A percentile compares a stretch with the other conserved stretches of the same genome.
Evolutionary conservation across 2,113 vertebrate species (phyloP).

Genomic region (Bos indicus): DNA sequence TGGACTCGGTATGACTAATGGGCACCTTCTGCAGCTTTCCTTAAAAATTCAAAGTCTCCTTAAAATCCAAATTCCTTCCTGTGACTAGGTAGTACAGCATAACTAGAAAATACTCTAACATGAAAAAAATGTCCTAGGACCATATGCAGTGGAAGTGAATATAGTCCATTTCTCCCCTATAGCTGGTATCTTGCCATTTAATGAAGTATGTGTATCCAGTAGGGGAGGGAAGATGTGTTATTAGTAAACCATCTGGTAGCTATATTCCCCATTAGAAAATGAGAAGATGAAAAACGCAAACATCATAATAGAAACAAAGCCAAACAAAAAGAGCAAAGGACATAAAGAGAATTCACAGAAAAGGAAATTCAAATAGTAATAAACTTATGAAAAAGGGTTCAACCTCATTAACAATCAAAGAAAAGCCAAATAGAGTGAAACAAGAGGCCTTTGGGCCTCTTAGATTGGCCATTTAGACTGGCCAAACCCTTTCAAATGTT

Average conservation of each 20-base stretch:
- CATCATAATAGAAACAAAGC: background rate
- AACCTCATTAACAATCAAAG: conserved; percentile 12
- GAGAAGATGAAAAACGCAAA: conserved; percentile 13
- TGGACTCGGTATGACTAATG: background rate
- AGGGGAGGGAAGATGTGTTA: background rate
- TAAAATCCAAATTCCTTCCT: background rate
- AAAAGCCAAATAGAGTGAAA: background rate
- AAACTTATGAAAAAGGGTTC: background rate
- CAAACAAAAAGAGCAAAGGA: background rate
- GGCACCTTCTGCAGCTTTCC: background rate
- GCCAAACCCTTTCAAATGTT: background rate
- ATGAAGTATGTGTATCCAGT: background rate
- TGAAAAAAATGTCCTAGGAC: background rate
- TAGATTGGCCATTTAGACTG: background rate
- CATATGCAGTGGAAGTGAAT: background rate
- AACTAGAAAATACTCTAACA: background rate
- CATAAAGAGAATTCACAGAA: background rate
- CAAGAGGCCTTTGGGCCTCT: background rate
- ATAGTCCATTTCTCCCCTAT: background rate
- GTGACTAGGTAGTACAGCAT: background rate
- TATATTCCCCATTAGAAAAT: background rate
- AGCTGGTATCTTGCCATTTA: background rate
- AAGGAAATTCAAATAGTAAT: background rate
- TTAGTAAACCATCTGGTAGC: background rate
- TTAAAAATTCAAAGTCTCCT: background rate